phyloP scores from a whole-genome alignment of 2,888 invertebrate genomes.

The Watsonalla cultraria region DNA sequence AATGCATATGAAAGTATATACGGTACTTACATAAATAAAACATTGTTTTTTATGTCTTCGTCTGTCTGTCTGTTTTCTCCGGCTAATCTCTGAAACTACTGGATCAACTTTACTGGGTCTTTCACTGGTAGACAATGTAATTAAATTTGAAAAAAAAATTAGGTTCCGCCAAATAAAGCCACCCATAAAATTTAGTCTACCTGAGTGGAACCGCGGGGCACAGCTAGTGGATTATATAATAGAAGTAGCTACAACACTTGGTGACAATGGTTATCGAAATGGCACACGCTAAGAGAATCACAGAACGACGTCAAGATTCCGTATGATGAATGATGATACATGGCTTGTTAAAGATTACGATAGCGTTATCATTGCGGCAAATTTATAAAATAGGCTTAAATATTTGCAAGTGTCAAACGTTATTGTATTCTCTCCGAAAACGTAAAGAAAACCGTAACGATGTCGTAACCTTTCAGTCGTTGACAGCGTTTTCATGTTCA shows the following conservation, averaged over 20 bases:
- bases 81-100: too few species aligned
- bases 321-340: slow-evolving; percentile 33
- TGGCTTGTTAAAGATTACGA: slow-evolving; percentile 42
- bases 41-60: too few species aligned
- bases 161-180: too few species aligned
- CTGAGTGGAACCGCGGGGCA: too few species aligned
- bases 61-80: too few species aligned
- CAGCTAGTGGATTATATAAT: slow-evolving; percentile 10
- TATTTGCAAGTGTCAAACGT: slow-evolving; percentile 13
- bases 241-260: slow-evolving; percentile 22
- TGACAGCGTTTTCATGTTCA: background rate
- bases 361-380: slow-evolving; percentile 37
- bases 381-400: slow-evolving; percentile 17
- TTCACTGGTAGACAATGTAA: too few species aligned
- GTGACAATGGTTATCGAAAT: slow-evolving; percentile 44
- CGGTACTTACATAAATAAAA: too few species aligned
- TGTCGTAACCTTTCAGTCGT: background rate
- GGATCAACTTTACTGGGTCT: too few species aligned
- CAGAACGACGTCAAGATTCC: slow-evolving; percentile 19
- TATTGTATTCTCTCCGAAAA: background rate
- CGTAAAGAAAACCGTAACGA: too few species aligned
- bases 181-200: slow-evolving; percentile 12
- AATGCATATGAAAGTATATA: too few species aligned
- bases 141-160: too few species aligned
- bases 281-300: slow-evolving; percentile 33